Base-by-base conservation (phyloP, 1,140 invertebrate species). In the Megalopta genalis region DNA sequence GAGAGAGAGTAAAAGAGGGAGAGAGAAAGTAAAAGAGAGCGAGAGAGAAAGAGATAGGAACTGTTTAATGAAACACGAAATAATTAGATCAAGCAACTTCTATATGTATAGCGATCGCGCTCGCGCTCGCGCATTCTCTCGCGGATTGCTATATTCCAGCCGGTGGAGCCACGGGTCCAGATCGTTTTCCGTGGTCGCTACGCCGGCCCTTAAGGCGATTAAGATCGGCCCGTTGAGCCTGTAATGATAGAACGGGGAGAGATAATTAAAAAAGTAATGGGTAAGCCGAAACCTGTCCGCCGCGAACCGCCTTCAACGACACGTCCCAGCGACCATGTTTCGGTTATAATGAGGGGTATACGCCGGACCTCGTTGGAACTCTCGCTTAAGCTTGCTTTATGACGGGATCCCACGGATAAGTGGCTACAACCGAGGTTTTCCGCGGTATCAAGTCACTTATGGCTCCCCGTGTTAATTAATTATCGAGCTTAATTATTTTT, bases 251-350 rank as follows among this genome's bases (percentile, higher is more conserved):
- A 84, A 71, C 42, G 65, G 70, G 37, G 62, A 62, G 57, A 84
- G 85, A 89, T 89, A 88, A 90, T 90, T 89, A 89, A 89, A 89
- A 89, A 90, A 87, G 77, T 90, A 90, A 90, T 83, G 71, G 81
- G 75, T 77, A 84, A 88, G 74, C 63, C 78, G 80, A 88, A 84
- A 86, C 64, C 80, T 71, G 37, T 54, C 49, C 49, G 49, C 49
- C 14, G 42, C 42, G 60, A 72, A 39, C 59, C 37, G 25, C 52
- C 27, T 70, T 80, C 62, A 52, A 65, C 71, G 68, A 57, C 32
- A 46, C 16, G 49, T 54, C 8, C 6, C 54, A 21, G 21, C 54
- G 54, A n/a, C 54, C 54, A 57, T 57, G 54, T 57, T 57, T n/a
- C 54, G 54, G n/a, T 57, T 57, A 57, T 57, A 57, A 57, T n/a